Base-by-base conservation (phyloP, 2,797 vertebrate species). In the Basileuterus tristriatus region DNA sequence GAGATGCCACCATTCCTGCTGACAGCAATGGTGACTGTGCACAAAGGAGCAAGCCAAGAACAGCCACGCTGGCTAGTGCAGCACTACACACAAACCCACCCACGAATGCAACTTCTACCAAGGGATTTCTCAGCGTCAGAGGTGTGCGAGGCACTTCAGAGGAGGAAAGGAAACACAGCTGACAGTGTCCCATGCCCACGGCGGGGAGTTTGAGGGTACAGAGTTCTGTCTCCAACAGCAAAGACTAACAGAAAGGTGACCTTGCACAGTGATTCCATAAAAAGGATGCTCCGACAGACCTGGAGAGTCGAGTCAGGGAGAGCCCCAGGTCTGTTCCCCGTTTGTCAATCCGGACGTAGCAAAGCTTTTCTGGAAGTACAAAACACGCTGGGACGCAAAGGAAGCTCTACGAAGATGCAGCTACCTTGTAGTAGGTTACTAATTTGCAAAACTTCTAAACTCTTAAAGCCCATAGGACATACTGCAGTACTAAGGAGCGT, bases 111-210 rank as follows among this genome's bases (percentile, higher is more conserved):
- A 90, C 92, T 92, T 71, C 93, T 94, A 96, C 21, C 58, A 96
- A 93, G 92, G 89, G 93, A 70, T 74, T 90, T 76, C 89, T 90
- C 79, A 96, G 83, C 80, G 89, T 96, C 94, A 93, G 79, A 93
- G 97, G 94, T 94, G 94, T 97, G 96, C 94, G 93, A 97, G 96
- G 96, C 97, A 97, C 97, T 97, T 97, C 90, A 96, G 94, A 96
- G 96, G 93, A 96, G 96, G 82, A 83, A 77, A 89, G 88, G 85
- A 95, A 94, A 93, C 93, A 90, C 21, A 92, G 86, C 58, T 79
- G 95, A 95, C 93, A 94, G 94, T 96, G 92, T 96, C 96, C 96
- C 94, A 87, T 79, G 91, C 91, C 63, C 95, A 79, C 62, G 77
- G 84, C 41, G 85, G 19, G 43, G 89, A 88, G 89, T 60, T n/a